Evolutionary conservation across 2,113 vertebrate species (phyloP), one percentile per base, ranked within the genome.

Genomic region (Amazona vittata): DNA sequence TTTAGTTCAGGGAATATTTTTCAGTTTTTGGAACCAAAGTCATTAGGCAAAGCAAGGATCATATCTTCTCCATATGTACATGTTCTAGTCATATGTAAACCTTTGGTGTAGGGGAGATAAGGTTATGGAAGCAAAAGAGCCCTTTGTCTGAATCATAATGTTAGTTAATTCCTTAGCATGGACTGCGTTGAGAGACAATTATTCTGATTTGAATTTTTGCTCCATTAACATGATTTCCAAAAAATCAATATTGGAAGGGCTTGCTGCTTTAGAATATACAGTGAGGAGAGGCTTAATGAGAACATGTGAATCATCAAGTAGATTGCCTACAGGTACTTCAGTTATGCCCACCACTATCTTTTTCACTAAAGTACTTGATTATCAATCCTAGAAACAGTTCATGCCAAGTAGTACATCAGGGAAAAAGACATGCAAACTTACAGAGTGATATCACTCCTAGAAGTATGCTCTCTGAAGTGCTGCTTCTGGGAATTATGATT

Each of bases 301-400:
- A 50, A 63, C 20, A 18, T 67, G 35, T 82, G 83, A 95, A 76
- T 92, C 77, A 89, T 91, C 81, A 76, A 52, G 86, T 69, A 62
- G 77, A 57, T 91, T 96, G 75, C 70, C 47, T 77, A 31, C 44
- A 93, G 67, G 77, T 97, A 53, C 68, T 95, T 71, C 37, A 76
- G 65, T 71, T 85, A 53, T 50, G 28, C 47, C 49, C 62, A 63
- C 25, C 2, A 1, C 84, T 91, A 2, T 81, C 28, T 87, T 80
- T 83, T 89, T 60, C 83, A 62, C 47, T 68, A 35, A 78, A 39
- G 63, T 83, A 62, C 63, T 60, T 85, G 55, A 83, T 39, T 52
- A 82, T 89, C 74, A 82, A 41, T 86, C 47, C 76, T 64, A 64
- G 73, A 89, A 96, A 75, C 28, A 33, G 79, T 94, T 83, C 52